Evolutionary conservation across 2,888 invertebrate species (phyloP).

Genomic region (Odontocerum albicorne): DNA sequence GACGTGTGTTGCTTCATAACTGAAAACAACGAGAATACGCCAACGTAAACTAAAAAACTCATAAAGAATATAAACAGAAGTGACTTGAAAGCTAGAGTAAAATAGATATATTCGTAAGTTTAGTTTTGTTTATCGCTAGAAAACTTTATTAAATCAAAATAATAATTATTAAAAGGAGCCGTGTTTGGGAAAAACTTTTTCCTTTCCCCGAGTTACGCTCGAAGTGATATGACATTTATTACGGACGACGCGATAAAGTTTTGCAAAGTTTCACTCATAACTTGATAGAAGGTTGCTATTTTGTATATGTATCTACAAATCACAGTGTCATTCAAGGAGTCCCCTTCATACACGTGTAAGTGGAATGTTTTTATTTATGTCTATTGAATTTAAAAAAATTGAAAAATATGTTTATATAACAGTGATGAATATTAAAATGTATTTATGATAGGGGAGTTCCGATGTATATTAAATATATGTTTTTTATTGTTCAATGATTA

Average conservation of each 20-base stretch:
- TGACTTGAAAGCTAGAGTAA: constrained; percentile 1
- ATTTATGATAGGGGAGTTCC: no score
- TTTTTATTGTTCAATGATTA: no score
- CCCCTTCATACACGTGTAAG: not conserved
- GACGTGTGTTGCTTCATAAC: no score
- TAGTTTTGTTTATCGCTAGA: no score
- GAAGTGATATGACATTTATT: constrained; percentile 30
- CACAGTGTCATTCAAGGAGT: constrained; percentile 2
- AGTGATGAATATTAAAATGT: no score
- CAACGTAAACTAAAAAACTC: not conserved
- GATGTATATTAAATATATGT: no score
- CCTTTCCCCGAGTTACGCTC: constrained; percentile 4
- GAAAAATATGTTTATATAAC: no score
- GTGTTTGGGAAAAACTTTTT: constrained; percentile 12
- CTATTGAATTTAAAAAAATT: no score
- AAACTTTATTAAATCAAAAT: not conserved
- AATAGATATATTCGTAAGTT: no score
- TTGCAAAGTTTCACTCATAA: constrained; percentile 17
- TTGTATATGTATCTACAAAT: constrained; percentile 10
- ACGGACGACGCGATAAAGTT: constrained; percentile 22
- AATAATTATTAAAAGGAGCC: constrained; percentile 9
- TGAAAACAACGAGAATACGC: no score
- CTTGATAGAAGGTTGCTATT: constrained; percentile 8
- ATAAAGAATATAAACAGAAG: constrained; percentile 1
- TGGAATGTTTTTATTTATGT: not conserved